These are phyloP conservation scores for Agraylea sexmaculata DNA, from an alignment of 1,140 invertebrate genomes.

Conservation along the genomic window DNA sequence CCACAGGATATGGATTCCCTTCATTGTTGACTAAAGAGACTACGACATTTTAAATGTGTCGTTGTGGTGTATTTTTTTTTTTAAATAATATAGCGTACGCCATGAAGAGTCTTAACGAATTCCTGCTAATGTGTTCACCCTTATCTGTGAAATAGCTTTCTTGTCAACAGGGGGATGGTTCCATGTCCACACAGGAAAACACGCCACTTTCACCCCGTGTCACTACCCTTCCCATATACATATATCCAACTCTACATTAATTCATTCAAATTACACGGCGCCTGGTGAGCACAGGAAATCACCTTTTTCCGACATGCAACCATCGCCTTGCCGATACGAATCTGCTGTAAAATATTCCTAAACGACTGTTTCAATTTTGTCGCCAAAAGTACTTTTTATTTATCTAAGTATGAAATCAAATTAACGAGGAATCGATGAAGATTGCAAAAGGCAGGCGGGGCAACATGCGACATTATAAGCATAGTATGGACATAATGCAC, in stretches of 20 bases:
- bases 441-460: too few species aligned
- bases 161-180: constrained; percentile 5
- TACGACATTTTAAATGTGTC: too few species aligned
- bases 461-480: constrained; percentile 8
- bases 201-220: background rate
- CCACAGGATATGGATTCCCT: background rate
- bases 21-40: background rate
- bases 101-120: too few species aligned
- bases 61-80: too few species aligned
- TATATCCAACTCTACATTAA: constrained; percentile 18
- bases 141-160: too few species aligned
- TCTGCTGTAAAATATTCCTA: background rate
- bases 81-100: too few species aligned
- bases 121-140: too few species aligned
- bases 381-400: too few species aligned
- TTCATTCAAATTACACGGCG: constrained; percentile 19
- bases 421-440: background rate
- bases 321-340: constrained; percentile 7
- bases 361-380: too few species aligned
- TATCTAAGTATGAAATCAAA: background rate
- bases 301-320: constrained; percentile 21
- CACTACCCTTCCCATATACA: constrained; percentile 1
- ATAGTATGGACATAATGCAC: background rate
- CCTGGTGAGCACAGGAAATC: constrained; percentile 21
- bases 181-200: constrained; percentile 9